A percentile compares a stretch with the other conserved stretches of the same genome.
Conservation (phyloP, 1,140 invertebrate species). For the Chrysopa pallens region DNA sequence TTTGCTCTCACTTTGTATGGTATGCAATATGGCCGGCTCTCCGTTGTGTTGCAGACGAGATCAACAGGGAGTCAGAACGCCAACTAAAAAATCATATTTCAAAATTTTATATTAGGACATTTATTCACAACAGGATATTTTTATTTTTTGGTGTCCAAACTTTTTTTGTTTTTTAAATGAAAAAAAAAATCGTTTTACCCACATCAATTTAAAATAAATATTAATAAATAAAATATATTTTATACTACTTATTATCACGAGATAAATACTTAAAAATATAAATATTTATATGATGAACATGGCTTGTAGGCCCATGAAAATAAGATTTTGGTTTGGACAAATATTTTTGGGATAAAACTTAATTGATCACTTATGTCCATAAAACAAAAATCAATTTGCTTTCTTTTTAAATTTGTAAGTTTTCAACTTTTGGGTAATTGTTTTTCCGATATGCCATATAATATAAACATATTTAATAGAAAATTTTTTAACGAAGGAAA, state of each 20-base stretch:
- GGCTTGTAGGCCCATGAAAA: not conserved
- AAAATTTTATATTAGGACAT: not conserved
- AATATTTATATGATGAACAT: not conserved
- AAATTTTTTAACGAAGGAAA: too few species aligned
- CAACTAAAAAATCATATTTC: not conserved
- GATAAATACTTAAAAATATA: not conserved
- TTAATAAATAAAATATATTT: not conserved
- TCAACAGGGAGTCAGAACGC: conserved; percentile 12
- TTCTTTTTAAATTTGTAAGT: too few species aligned
- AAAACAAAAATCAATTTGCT: too few species aligned
- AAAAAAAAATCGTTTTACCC: not conserved
- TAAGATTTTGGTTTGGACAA: too few species aligned
- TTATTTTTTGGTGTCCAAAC: not conserved
- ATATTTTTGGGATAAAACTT: too few species aligned
- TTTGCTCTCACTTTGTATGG: conserved; percentile 22
- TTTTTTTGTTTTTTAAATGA: not conserved
- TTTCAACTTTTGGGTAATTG: too few species aligned
- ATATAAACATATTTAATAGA: too few species aligned
- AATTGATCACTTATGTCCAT: too few species aligned
- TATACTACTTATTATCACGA: not conserved
- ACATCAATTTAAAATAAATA: not conserved
- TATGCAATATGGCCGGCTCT: conserved; percentile 26
- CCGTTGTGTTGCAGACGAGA: conserved; percentile 8
- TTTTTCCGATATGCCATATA: too few species aligned
- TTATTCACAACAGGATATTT: not conserved